phyloP scores from a whole-genome alignment of 1,140 invertebrate species.

The Macrobrachium rosenbergii region DNA sequence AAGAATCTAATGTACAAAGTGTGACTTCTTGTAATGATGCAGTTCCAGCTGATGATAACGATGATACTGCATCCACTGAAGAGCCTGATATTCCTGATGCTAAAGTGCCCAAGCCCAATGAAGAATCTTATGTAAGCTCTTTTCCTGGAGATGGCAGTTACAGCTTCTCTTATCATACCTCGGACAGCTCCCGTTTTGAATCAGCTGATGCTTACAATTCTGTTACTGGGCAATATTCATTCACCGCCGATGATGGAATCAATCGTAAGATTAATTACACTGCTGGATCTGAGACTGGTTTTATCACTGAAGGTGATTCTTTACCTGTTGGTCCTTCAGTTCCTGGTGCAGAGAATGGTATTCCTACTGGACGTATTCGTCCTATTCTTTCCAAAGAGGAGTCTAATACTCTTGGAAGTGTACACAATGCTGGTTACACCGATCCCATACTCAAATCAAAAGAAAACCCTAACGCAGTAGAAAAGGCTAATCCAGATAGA shows the following conservation, averaged over 20 bases:
- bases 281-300: conserved; percentile 40
- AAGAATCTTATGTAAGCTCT: not conserved
- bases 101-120: not conserved
- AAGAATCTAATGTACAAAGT: too few species aligned
- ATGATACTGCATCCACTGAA: not conserved
- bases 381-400: conserved; percentile 7
- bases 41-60: not conserved
- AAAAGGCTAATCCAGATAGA: not conserved
- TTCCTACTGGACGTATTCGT: not conserved
- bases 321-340: conserved; percentile 22
- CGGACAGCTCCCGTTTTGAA: not conserved
- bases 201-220: not conserved
- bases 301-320: conserved; percentile 33
- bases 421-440: not conserved
- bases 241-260: not conserved
- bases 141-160: not conserved
- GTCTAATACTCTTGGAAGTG: not conserved
- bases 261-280: conserved; percentile 15
- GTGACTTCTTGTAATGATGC: not conserved
- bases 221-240: not conserved
- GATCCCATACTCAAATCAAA: not conserved
- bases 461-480: not conserved
- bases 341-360: conserved; percentile 1
- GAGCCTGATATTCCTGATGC: not conserved
- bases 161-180: not conserved